Conservation (phyloP, 2,113 vertebrate species). For the Desmodus rotundus region DNA sequence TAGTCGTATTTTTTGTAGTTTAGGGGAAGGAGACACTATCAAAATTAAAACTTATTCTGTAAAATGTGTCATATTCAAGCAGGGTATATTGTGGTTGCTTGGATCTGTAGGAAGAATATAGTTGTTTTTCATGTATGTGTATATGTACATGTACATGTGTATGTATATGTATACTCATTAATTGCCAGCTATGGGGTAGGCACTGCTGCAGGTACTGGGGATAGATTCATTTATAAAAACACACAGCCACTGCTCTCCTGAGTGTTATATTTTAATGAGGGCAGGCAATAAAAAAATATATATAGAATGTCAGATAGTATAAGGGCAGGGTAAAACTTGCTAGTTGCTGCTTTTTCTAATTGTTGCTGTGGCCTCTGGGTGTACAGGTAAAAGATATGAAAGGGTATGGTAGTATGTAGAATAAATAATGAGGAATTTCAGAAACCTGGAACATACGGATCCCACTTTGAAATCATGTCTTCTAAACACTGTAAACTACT, state of each 20-base stretch:
- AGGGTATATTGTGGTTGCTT: not conserved
- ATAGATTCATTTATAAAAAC: not conserved
- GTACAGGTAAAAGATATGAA: not conserved
- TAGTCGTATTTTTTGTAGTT: not conserved
- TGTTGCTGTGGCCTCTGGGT: not conserved
- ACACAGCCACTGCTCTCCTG: not conserved
- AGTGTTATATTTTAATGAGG: not conserved
- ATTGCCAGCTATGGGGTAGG: not conserved
- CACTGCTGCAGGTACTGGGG: not conserved
- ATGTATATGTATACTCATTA: not conserved
- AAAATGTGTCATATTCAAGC: not conserved
- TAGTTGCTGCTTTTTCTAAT: not conserved
- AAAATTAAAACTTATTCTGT: slow-evolving; percentile 6
- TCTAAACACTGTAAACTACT: not conserved
- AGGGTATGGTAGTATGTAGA: not conserved
- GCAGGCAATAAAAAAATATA: not conserved
- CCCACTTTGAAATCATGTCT: not conserved
- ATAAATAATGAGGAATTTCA: slow-evolving; percentile 15
- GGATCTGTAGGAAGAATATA: not conserved
- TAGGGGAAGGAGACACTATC: not conserved
- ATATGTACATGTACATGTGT: too few relatives aligned
- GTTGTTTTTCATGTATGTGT: not conserved
- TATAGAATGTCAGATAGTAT: not conserved
- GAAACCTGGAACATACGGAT: not conserved
- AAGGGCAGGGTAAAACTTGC: not conserved